These are phyloP conservation scores for Natrix natrix DNA, from an alignment of 2,797 vertebrate species.

Conservation along the genomic window DNA sequence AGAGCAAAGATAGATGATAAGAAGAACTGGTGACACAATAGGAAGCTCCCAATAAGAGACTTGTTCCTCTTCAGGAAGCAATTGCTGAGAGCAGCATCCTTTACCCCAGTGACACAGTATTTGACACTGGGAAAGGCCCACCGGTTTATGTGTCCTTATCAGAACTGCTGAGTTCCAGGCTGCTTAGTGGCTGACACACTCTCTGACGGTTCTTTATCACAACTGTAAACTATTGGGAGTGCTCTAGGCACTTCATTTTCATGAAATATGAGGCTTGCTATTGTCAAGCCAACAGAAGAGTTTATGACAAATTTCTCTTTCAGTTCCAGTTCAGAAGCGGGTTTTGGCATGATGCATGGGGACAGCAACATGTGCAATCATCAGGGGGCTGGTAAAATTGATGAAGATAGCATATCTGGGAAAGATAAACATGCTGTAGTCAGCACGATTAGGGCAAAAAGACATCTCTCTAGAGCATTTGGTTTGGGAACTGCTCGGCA, in stretches of 20 bases:
- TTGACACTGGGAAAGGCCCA: constrained; percentile 70
- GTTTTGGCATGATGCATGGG: constrained; percentile 85
- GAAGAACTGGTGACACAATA: constrained; percentile 33
- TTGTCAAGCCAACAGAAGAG: constrained; percentile 82
- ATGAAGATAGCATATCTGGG: constrained; percentile 82
- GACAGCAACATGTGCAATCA: constrained; percentile 73
- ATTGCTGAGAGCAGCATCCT: constrained; percentile 54
- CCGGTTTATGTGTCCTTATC: constrained; percentile 70
- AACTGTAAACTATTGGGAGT: constrained; percentile 81
- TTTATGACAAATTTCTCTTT: constrained; percentile 88
- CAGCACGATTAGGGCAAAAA: constrained; percentile 61
- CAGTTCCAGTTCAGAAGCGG: constrained; percentile 73
- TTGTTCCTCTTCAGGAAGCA: constrained; percentile 41
- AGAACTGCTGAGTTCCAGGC: constrained; percentile 54
- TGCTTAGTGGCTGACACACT: constrained; percentile 62
- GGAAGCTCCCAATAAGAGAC: neutral
- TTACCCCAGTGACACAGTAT: constrained; percentile 63
- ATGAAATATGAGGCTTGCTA: constrained; percentile 90
- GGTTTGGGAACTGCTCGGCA: constrained; percentile 58
- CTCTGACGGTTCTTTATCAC: constrained; percentile 68
- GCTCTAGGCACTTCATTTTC: constrained; percentile 89
- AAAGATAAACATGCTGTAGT: constrained; percentile 83
- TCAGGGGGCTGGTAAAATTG: constrained; percentile 84
- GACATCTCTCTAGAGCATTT: constrained; percentile 63
- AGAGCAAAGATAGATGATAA: constrained; percentile 33